phyloP scores from a whole-genome alignment of 2,888 invertebrate genomes.

The Agrochola macilenta region DNA sequence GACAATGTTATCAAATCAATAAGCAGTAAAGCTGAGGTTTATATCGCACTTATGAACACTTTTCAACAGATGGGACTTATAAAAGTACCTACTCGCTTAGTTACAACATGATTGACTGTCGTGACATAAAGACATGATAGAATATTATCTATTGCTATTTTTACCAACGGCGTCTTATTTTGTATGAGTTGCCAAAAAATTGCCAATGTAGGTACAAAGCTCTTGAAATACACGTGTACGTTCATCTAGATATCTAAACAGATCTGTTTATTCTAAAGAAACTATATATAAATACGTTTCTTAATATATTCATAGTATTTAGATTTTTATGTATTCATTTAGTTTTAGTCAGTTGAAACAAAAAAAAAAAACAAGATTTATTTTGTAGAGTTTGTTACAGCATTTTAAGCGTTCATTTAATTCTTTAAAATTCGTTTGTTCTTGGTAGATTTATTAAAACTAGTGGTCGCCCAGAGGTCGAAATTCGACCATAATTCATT shows the following conservation, averaged over 20 bases:
- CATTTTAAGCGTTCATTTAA: not conserved
- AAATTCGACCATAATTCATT: no score
- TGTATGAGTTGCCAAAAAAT: constrained; percentile 37
- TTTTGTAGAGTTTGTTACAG: not conserved
- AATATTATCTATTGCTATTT: constrained; percentile 27
- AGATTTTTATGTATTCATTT: not conserved
- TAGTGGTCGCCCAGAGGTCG: no score
- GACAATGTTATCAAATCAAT: constrained; percentile 34
- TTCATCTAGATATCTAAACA: not conserved
- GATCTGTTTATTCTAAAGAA: not conserved
- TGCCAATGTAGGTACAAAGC: constrained; percentile 7
- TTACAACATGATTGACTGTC: constrained; percentile 4
- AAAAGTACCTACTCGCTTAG: constrained; percentile 6
- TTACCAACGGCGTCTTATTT: constrained; percentile 17
- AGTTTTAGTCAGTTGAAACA: not conserved
- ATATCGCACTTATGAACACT: constrained; percentile 11
- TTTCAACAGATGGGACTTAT: constrained; percentile 11
- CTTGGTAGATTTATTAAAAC: constrained; percentile 10
- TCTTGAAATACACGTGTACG: not conserved
- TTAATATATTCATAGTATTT: not conserved
- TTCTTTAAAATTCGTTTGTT: not conserved
- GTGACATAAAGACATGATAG: constrained; percentile 6
- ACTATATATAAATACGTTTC: not conserved
- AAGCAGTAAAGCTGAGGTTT: constrained; percentile 30
- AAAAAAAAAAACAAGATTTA: not conserved